phyloP scores from a whole-genome alignment of 2,113 vertebrate genomes.

The Polypterus bichir region DNA sequence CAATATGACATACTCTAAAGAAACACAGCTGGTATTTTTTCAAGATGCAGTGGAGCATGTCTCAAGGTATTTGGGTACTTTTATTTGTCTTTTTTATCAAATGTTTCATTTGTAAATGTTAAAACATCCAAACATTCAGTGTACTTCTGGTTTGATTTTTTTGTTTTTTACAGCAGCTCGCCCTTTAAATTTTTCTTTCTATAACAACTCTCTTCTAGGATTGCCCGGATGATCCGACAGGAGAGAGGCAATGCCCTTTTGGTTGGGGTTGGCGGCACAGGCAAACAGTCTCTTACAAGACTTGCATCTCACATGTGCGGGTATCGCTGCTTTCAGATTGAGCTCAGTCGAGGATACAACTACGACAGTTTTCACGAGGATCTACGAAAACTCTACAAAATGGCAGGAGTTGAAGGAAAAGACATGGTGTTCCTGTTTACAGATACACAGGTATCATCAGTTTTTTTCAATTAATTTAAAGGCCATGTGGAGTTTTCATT shows the following conservation, averaged over 20 bases:
- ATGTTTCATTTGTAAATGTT: neutral
- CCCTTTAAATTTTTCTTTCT: no score
- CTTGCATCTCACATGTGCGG: constrained; percentile 69
- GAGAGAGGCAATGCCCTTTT: constrained; percentile 72
- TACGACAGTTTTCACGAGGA: constrained; percentile 74
- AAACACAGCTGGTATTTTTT: constrained; percentile 72
- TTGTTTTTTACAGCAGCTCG: no score
- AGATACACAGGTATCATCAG: constrained; percentile 59
- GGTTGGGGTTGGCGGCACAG: constrained; percentile 74
- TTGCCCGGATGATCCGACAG: constrained; percentile 74
- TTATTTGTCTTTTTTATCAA: neutral
- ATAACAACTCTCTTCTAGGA: constrained; percentile 33
- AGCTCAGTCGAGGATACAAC: constrained; percentile 67
- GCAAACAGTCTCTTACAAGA: constrained; percentile 71
- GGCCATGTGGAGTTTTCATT: no score
- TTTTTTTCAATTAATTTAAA: no score
- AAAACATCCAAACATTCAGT: no score
- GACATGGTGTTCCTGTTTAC: constrained; percentile 80
- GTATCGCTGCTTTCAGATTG: constrained; percentile 70
- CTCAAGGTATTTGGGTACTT: constrained; percentile 47
- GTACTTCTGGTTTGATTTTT: no score
- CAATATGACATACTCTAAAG: constrained; percentile 62
- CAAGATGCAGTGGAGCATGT: constrained; percentile 76
- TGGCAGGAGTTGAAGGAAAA: constrained; percentile 65
- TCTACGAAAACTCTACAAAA: constrained; percentile 63